These are phyloP conservation scores for Drosophila phalerata DNA, from an alignment of 2,888 invertebrate genomes.

Conservation along the genomic window DNA sequence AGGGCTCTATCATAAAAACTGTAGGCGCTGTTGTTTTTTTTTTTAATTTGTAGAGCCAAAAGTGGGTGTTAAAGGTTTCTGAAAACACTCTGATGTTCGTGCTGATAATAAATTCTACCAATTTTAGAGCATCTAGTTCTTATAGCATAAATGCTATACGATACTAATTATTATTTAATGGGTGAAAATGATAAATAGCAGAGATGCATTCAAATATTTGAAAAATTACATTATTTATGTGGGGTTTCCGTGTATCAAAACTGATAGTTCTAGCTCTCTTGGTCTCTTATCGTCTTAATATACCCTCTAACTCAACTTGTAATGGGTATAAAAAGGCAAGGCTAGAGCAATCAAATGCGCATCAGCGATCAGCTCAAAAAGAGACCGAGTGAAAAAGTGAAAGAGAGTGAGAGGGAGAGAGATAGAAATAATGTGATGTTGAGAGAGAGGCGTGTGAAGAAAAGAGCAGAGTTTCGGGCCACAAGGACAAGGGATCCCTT, in stretches of 20 bases:
- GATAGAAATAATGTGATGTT: slow-evolving; percentile 17
- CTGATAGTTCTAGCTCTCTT: not conserved
- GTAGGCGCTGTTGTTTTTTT: too few species aligned
- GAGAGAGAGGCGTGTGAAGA: slow-evolving; percentile 54
- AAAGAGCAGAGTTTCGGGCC: slow-evolving; percentile 39
- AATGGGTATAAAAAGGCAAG: not conserved
- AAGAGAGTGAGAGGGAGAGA: slow-evolving; percentile 22
- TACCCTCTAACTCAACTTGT: not conserved
- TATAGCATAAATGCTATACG: not conserved
- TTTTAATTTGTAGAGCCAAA: too few species aligned
- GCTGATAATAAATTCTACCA: not conserved
- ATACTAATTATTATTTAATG: not conserved
- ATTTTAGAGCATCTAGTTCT: not conserved
- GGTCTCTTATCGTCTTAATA: not conserved
- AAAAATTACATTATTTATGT: too few species aligned
- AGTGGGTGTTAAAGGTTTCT: too few species aligned
- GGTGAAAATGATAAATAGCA: too few species aligned
- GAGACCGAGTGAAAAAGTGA: slow-evolving; percentile 26
- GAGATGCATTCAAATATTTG: too few species aligned
- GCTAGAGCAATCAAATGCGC: slow-evolving; percentile 77
- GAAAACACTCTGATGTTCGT: too few species aligned
- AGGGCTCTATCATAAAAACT: too few species aligned
- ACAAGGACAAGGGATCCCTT: slow-evolving; percentile 8
- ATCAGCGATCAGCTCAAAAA: slow-evolving; percentile 65
- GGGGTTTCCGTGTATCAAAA: not conserved